These are phyloP conservation scores for Saccostrea glomerata DNA, from an alignment of 1,140 invertebrate genomes.

Conservation along the genomic window DNA sequence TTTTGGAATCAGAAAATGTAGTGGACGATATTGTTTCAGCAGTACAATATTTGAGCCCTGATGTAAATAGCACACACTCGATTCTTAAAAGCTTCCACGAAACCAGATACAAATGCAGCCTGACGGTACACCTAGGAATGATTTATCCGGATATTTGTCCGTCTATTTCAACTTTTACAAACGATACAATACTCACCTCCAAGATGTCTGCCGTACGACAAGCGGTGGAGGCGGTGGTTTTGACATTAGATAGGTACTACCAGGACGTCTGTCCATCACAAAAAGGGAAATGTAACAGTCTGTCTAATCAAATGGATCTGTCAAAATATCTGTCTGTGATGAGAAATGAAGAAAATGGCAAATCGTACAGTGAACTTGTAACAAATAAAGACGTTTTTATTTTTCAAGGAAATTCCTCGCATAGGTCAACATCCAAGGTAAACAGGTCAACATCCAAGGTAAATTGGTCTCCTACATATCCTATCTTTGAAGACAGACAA, in stretches of 20 bases:
- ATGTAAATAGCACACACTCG: not conserved
- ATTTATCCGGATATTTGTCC: slow-evolving; percentile 45
- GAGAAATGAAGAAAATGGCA: not conserved
- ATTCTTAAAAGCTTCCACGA: slow-evolving; percentile 41
- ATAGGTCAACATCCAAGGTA: not conserved
- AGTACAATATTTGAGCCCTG: not conserved
- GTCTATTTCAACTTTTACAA: slow-evolving; percentile 30
- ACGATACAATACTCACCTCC: not conserved
- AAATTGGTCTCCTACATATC: not conserved
- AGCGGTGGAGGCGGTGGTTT: slow-evolving; percentile 45
- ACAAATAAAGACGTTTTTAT: slow-evolving; percentile 2
- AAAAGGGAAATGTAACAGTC: slow-evolving; percentile 46
- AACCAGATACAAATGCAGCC: slow-evolving; percentile 43
- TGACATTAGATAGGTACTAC: slow-evolving; percentile 46
- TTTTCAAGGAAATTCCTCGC: not conserved
- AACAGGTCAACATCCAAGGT: not conserved
- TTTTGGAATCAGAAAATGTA: not conserved
- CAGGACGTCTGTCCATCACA: slow-evolving; percentile 52
- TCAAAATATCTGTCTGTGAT: not conserved
- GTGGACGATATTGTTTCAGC: not conserved
- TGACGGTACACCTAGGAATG: slow-evolving; percentile 20
- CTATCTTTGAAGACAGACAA: too few species aligned
- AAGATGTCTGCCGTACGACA: slow-evolving; percentile 29
- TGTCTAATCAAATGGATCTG: not conserved
- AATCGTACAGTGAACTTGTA: not conserved